These are phyloP conservation scores for Halichoerus grypus DNA, from an alignment of 2,113 vertebrate genomes.

Conservation along the genomic window DNA sequence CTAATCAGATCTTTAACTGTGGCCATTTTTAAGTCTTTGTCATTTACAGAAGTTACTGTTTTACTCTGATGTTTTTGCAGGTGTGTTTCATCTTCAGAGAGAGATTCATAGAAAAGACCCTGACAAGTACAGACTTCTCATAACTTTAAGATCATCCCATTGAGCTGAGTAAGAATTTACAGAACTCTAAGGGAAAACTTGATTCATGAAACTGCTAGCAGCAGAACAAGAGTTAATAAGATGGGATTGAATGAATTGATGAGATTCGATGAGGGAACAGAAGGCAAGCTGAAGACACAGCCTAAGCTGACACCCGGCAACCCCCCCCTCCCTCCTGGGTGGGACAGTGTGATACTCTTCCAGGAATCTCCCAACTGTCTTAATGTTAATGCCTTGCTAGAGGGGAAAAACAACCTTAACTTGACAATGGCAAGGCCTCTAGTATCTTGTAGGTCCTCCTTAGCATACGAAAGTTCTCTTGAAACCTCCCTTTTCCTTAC, in stretches of 20 bases:
- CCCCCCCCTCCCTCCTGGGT: no score
- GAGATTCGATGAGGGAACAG: background rate
- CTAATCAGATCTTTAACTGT: background rate
- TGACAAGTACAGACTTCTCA: background rate
- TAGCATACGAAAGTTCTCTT: no score
- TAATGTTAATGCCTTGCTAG: no score
- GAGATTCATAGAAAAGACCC: background rate
- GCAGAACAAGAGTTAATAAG: background rate
- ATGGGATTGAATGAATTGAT: background rate
- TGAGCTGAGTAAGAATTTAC: background rate
- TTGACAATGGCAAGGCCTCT: no score
- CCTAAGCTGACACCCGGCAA: no score
- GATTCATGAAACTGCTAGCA: background rate
- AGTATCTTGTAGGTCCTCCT: no score
- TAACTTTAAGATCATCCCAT: background rate
- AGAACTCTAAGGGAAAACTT: background rate
- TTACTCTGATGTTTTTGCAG: background rate
- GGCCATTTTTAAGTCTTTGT: background rate
- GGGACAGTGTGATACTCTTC: no score
- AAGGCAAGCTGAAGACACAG: no score
- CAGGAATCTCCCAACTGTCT: no score
- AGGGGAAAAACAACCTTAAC: no score
- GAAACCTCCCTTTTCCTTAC: no score
- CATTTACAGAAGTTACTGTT: background rate
- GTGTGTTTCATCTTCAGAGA: background rate